Conservation (phyloP, 1,140 invertebrate genomes). For the Gryon sp. region DNA sequence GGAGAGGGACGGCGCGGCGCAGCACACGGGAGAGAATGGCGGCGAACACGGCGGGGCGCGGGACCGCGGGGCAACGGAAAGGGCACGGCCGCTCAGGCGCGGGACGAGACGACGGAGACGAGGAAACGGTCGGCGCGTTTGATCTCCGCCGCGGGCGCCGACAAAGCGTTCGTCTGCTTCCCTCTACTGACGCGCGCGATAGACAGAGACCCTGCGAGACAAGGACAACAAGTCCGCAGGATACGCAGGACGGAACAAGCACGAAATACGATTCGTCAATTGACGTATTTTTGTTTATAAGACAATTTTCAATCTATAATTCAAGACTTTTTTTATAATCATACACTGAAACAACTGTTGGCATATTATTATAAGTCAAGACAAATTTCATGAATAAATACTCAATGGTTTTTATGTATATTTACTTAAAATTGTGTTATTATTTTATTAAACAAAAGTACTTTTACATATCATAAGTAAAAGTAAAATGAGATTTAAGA, state of each 20-base stretch:
- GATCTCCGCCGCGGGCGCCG: slow-evolving; percentile 77
- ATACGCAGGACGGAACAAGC: slow-evolving; percentile 32
- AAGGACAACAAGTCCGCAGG: slow-evolving; percentile 21
- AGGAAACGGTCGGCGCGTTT: slow-evolving; percentile 73
- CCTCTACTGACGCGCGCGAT: slow-evolving; percentile 67
- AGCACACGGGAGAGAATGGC: slow-evolving; percentile 36
- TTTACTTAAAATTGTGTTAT: too few species aligned
- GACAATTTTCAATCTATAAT: too few species aligned
- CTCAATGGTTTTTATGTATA: too few species aligned
- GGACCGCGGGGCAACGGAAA: slow-evolving; percentile 9
- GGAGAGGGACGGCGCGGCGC: slow-evolving; percentile 26
- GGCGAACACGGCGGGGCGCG: slow-evolving; percentile 23
- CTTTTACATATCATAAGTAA: too few species aligned
- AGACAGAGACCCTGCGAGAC: slow-evolving; percentile 51
- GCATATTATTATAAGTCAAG: too few species aligned
- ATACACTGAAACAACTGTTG: too few species aligned
- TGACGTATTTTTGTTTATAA: slow-evolving; percentile 10
- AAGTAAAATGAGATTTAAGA: too few species aligned
- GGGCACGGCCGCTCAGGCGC: slow-evolving; percentile 22
- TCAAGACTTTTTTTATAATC: too few species aligned
- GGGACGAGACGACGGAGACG: slow-evolving; percentile 49
- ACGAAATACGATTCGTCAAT: slow-evolving; percentile 32
- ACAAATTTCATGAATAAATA: too few species aligned
- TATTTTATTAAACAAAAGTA: too few species aligned
- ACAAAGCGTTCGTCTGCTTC: slow-evolving; percentile 76